Percentiles rank a stretch among this genome's conserved stretches.
These are phyloP conservation scores for Mastigias papua DNA, from an alignment of 30 jellyfish, hydroid and myxozoan species.

Conservation along the genomic window DNA sequence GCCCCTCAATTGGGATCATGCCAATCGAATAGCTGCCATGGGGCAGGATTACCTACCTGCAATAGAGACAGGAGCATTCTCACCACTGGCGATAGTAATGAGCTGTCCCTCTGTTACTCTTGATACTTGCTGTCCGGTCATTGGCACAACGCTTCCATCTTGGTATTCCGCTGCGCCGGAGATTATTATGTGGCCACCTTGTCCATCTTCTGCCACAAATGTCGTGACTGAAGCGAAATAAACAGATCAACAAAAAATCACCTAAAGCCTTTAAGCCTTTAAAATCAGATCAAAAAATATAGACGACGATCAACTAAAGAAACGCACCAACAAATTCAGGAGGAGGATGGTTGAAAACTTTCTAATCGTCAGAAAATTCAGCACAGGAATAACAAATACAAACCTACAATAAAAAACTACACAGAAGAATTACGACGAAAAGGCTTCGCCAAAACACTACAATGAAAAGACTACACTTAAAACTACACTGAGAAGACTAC, in stretches of 20 bases:
- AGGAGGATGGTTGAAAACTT: too few relatives aligned
- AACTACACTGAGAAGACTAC: too few relatives aligned
- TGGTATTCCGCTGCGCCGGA: constrained; percentile 80
- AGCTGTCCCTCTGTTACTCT: constrained; percentile 80
- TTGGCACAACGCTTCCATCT: constrained; percentile 62
- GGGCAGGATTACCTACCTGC: constrained; percentile 55
- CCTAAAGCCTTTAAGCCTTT: too few relatives aligned
- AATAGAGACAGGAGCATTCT: constrained; percentile 70
- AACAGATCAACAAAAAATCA: background rate
- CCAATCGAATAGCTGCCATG: background rate
- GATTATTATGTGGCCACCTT: constrained; percentile 90
- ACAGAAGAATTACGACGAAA: too few relatives aligned
- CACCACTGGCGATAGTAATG: constrained; percentile 83
- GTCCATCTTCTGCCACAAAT: constrained; percentile 95
- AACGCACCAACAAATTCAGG: too few relatives aligned
- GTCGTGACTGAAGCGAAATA: constrained; percentile 73
- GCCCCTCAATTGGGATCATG: background rate
- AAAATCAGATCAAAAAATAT: too few relatives aligned
- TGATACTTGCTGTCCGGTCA: constrained; percentile 79
- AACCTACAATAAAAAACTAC: too few relatives aligned
- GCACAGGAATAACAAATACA: too few relatives aligned
- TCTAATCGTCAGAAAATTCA: too few relatives aligned
- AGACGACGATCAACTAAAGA: too few relatives aligned
- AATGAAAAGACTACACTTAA: too few relatives aligned
- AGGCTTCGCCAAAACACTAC: too few relatives aligned